These are phyloP conservation scores for Calephelis perditalis DNA, from an alignment of 2,888 invertebrate species.

Conservation along the genomic window DNA sequence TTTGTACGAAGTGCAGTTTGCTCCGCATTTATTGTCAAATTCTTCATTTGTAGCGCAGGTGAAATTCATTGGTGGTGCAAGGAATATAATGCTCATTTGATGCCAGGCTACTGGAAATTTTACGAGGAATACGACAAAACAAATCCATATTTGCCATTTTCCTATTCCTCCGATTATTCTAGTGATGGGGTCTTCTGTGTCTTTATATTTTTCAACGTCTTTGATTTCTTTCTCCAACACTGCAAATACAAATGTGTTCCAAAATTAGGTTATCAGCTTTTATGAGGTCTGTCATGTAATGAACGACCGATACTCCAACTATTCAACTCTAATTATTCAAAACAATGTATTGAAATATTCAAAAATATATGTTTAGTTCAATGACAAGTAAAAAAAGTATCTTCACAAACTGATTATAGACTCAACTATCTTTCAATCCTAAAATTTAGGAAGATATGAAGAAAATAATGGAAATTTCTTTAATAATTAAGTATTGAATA, in stretches of 20 bases:
- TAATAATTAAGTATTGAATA: too few relatives aligned
- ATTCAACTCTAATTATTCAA: too few relatives aligned
- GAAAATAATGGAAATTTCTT: too few relatives aligned
- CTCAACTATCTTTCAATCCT: too few relatives aligned
- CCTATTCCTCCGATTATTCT: slow-evolving; percentile 85
- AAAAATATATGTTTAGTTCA: too few relatives aligned
- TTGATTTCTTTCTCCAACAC: slow-evolving; percentile 61
- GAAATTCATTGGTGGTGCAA: slow-evolving; percentile 82
- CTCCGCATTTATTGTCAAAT: slow-evolving; percentile 70
- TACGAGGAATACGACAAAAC: slow-evolving; percentile 81
- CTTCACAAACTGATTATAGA: too few relatives aligned
- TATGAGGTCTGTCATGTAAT: neutral
- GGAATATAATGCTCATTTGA: slow-evolving; percentile 86
- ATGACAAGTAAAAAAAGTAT: too few relatives aligned
- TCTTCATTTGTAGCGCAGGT: slow-evolving; percentile 60
- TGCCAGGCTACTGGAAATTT: slow-evolving; percentile 91
- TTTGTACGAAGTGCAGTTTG: slow-evolving; percentile 74
- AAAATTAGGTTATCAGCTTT: slow-evolving; percentile 1
- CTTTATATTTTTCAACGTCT: slow-evolving; percentile 46
- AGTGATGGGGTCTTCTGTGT: slow-evolving; percentile 79
- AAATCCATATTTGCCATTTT: slow-evolving; percentile 86
- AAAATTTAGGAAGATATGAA: too few relatives aligned
- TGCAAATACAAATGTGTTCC: slow-evolving; percentile 37
- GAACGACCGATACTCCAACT: too few relatives aligned
- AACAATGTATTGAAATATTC: too few relatives aligned